A percentile compares a stretch with the other conserved stretches of the same genome.
Conservation (phyloP, 2,888 invertebrate genomes). For the Lottia gigantea region DNA sequence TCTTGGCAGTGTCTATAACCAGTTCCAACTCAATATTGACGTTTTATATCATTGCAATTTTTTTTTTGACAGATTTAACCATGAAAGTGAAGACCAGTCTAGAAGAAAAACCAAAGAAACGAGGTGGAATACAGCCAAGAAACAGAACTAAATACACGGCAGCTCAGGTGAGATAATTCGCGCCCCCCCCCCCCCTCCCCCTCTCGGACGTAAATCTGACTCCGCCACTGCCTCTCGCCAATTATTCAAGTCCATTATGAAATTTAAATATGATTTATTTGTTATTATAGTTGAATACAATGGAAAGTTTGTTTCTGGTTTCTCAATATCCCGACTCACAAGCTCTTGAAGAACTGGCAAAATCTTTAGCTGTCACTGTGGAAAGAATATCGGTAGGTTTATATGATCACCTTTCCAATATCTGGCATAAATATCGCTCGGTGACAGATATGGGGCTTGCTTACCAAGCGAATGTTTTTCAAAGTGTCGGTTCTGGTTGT, state of each 20-base stretch:
- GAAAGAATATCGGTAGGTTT: slow-evolving; percentile 1
- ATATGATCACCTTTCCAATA: too few species aligned
- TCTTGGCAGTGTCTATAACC: too few species aligned
- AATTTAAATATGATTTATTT: background rate
- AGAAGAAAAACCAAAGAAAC: background rate
- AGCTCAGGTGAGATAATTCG: background rate
- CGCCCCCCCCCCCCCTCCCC: too few species aligned
- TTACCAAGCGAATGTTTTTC: too few species aligned
- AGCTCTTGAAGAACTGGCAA: background rate
- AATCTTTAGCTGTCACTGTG: background rate
- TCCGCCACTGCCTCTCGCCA: too few species aligned
- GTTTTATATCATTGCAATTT: too few species aligned
- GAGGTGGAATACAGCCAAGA: slow-evolving; percentile 4
- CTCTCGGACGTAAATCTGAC: too few species aligned
- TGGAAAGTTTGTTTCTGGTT: background rate
- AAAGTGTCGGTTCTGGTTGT: too few species aligned
- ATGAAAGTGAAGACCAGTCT: background rate
- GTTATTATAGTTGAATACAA: background rate
- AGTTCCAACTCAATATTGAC: too few species aligned
- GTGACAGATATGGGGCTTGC: too few species aligned
- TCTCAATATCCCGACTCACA: background rate
- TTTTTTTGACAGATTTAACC: background rate
- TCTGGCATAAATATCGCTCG: too few species aligned
- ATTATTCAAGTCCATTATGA: too few species aligned
- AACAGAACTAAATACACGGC: background rate